Conservation (phyloP, 2,888 invertebrate species). For the Platypus cylindrus region DNA sequence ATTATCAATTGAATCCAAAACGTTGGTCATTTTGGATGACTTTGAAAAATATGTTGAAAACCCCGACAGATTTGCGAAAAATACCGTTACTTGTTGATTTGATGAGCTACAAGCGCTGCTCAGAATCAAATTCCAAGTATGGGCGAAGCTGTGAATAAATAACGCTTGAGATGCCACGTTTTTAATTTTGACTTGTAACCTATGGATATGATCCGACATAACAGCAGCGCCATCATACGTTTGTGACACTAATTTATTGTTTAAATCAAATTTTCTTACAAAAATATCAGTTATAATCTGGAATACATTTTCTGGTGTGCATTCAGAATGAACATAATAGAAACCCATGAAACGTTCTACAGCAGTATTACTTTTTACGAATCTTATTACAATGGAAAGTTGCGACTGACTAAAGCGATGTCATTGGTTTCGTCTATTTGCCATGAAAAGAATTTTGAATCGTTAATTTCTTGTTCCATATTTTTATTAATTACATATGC, state of each 20-base stretch:
- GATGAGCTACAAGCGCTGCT: conserved; percentile 9
- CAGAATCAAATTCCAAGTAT: conserved; percentile 20
- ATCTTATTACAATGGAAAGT: conserved; percentile 22
- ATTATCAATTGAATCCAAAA: too few relatives aligned
- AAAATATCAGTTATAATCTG: conserved; percentile 18
- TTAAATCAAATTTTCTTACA: conserved; percentile 19
- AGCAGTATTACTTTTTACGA: conserved; percentile 16
- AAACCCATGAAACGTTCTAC: conserved; percentile 25
- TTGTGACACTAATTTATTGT: conserved; percentile 23
- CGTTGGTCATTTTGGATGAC: conserved; percentile 17
- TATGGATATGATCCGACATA: conserved; percentile 21
- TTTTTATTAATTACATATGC: background rate
- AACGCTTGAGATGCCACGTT: conserved; percentile 16
- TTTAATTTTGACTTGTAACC: conserved; percentile 23
- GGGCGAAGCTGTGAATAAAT: conserved; percentile 21
- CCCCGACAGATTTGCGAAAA: conserved; percentile 16
- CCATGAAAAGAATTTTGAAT: conserved; percentile 11
- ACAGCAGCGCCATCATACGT: conserved; percentile 24
- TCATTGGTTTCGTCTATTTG: conserved; percentile 17
- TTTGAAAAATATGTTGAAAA: conserved; percentile 18
- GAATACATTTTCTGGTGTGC: conserved; percentile 19
- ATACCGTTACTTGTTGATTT: conserved; percentile 10
- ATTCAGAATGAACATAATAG: conserved; percentile 21
- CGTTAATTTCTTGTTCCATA: conserved; percentile 11
- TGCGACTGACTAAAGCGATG: conserved; percentile 18